A percentile compares a stretch with the other conserved stretches of the same genome.
phyloP scores from a whole-genome alignment of 1,140 invertebrate species.

The Formica selysi region DNA sequence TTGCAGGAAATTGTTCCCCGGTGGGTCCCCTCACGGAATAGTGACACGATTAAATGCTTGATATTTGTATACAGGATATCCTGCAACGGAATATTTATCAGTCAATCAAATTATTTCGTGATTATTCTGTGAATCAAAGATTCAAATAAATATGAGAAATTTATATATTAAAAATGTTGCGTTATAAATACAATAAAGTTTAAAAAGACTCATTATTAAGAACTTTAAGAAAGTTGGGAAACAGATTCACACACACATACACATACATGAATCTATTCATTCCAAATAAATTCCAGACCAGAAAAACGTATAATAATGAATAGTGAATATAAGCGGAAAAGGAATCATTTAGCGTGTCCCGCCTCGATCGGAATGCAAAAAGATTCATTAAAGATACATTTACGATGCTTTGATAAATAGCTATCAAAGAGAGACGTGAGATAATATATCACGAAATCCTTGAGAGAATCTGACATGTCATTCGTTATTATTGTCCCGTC shows the following conservation, averaged over 20 bases:
- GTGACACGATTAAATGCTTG: constrained; percentile 8
- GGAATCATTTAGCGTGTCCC: constrained; percentile 1
- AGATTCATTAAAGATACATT: constrained; percentile 17
- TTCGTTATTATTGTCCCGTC: constrained; percentile 52
- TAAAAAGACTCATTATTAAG: neutral
- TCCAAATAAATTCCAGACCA: neutral
- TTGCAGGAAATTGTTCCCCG: constrained; percentile 75
- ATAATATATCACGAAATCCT: constrained; percentile 48
- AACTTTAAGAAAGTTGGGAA: neutral
- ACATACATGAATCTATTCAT: neutral
- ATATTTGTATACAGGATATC: constrained; percentile 25
- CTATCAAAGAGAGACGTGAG: constrained; percentile 32
- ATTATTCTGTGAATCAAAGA: too few species aligned
- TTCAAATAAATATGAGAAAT: too few species aligned
- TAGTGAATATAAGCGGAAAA: constrained; percentile 3
- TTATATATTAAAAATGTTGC: too few species aligned
- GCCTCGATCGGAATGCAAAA: constrained; percentile 31
- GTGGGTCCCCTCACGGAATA: neutral
- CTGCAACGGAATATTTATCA: neutral
- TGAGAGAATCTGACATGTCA: constrained; percentile 56
- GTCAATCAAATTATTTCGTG: too few species aligned
- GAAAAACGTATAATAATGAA: neutral
- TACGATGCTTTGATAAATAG: constrained; percentile 21
- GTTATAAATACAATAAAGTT: neutral
- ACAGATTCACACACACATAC: neutral